phyloP scores from a whole-genome alignment of 2,113 vertebrate genomes.

The Cynopterus brachyotis region DNA sequence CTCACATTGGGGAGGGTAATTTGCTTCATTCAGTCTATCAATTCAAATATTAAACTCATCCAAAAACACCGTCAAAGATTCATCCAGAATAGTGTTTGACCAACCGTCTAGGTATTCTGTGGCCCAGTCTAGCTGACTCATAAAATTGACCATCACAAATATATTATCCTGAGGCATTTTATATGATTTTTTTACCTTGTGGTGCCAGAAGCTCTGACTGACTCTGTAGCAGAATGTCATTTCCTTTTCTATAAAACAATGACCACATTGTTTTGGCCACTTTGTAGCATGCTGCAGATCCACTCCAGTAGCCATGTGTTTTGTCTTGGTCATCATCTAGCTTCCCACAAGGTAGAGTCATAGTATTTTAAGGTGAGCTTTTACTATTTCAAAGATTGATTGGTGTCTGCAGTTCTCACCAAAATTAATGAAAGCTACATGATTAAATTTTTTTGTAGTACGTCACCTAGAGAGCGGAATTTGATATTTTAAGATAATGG shows the following conservation, averaged over 20 bases:
- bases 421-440: conserved; percentile 50
- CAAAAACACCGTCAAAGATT: not conserved
- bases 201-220: not conserved
- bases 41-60: not conserved
- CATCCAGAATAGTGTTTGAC: not conserved
- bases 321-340: conserved; percentile 49
- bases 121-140: not conserved
- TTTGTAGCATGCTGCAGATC: not conserved
- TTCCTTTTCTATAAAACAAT: not conserved
- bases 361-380: not conserved
- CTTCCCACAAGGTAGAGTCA: not conserved
- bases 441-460: conserved; percentile 52
- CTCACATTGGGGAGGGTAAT: not conserved
- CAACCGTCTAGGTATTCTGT: not conserved
- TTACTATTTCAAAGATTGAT: conserved; percentile 47
- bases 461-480: not conserved
- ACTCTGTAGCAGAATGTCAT: not conserved
- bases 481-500: conserved; percentile 60
- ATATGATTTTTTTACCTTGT: not conserved
- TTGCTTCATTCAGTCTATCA: not conserved
- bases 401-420: conserved; percentile 50
- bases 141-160: not conserved
- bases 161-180: not conserved
- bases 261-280: not conserved
- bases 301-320: not conserved